Conservation (phyloP, 2,888 invertebrate species). For the Ophion ventricosus region DNA sequence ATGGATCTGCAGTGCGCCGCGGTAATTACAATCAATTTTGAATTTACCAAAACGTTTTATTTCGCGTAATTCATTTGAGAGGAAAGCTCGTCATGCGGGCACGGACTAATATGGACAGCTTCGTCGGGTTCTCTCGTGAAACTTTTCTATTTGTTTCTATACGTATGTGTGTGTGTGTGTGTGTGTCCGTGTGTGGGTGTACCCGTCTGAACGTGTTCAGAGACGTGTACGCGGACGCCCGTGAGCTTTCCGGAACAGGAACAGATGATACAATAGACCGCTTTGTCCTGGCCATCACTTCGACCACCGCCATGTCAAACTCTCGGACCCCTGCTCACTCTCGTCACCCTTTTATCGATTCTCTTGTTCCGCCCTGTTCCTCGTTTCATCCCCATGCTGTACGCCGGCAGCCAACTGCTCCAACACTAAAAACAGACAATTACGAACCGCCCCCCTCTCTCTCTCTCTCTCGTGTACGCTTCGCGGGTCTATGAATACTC, state of each 20-base stretch:
- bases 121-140: conserved; percentile 23
- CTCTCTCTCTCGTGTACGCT: not conserved
- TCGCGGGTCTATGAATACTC: conserved; percentile 39
- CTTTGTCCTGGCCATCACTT: conserved; percentile 67
- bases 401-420: conserved; percentile 52
- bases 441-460: conserved; percentile 42
- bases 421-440: conserved; percentile 61
- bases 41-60: conserved; percentile 34
- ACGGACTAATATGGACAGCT: conserved; percentile 35
- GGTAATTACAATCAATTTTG: conserved; percentile 6
- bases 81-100: conserved; percentile 47
- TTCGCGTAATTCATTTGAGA: conserved; percentile 34
- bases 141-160: conserved; percentile 47
- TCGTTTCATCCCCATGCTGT: conserved; percentile 31
- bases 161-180: not conserved
- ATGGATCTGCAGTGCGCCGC: no score
- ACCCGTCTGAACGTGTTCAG: not conserved
- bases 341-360: conserved; percentile 67
- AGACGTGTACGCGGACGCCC: conserved; percentile 27
- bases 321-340: conserved; percentile 62
- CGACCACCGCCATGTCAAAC: conserved; percentile 68
- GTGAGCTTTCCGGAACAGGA: conserved; percentile 66
- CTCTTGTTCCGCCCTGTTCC: conserved; percentile 55
- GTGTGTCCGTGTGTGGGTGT: not conserved
- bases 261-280: conserved; percentile 67